Conservation (phyloP, 2,797 vertebrate genomes). For the Sebastes miniatus region DNA sequence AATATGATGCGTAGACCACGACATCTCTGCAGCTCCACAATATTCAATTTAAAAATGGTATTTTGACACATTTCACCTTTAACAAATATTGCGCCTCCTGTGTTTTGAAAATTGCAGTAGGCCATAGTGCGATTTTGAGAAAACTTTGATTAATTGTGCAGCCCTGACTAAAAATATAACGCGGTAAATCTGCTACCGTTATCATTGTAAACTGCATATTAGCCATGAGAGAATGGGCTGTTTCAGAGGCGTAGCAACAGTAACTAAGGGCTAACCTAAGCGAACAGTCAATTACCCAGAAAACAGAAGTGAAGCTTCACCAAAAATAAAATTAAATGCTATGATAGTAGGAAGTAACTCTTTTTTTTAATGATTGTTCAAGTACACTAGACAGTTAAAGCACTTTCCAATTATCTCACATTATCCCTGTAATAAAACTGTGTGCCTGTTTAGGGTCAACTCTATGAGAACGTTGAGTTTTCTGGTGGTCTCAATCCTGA, state of each 20-base stretch:
- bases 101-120: no score
- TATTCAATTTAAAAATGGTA: no score
- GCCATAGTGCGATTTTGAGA: no score
- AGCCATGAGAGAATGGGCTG: not conserved
- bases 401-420: constrained; percentile 8
- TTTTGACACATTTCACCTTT: no score
- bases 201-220: not conserved
- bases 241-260: not conserved
- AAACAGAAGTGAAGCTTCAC: not conserved
- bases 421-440: not conserved
- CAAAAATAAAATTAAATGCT: not conserved
- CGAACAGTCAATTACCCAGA: not conserved
- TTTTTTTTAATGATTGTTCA: not conserved
- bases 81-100: no score
- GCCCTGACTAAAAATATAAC: not conserved
- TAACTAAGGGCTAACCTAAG: not conserved
- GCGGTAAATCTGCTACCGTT: not conserved
- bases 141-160: no score
- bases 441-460: not conserved
- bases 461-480: not conserved
- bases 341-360: not conserved
- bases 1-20: no score
- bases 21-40: no score
- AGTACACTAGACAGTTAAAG: not conserved
- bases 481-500: constrained; percentile 15